Percentiles rank a stretch among this genome's conserved stretches.
phyloP scores from a whole-genome alignment of 2,113 vertebrate species.

The Arenaria interpres region DNA sequence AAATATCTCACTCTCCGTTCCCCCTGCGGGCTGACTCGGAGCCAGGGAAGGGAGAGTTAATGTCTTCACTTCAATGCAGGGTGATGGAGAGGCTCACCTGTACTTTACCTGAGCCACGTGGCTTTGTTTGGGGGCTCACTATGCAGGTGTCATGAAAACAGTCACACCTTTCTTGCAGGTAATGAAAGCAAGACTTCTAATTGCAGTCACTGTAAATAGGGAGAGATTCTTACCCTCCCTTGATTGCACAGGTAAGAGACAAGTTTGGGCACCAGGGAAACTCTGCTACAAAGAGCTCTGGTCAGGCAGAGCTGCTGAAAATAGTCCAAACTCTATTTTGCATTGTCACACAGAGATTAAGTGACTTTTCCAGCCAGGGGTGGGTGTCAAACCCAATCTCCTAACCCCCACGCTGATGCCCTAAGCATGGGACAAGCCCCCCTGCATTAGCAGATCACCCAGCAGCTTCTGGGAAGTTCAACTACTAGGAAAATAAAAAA shows the following conservation, averaged over 20 bases:
- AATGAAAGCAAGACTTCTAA: neutral
- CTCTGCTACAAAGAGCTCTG: neutral
- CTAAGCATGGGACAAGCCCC: neutral
- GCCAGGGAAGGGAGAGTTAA: neutral
- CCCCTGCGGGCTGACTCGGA: neutral
- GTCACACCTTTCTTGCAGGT: neutral
- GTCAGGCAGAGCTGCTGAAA: neutral
- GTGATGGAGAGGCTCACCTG: neutral
- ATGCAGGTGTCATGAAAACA: fast-evolving
- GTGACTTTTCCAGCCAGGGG: neutral
- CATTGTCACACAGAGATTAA: neutral
- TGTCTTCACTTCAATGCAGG: neutral
- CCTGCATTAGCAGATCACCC: neutral
- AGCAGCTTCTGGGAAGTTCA: neutral
- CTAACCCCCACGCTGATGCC: neutral
- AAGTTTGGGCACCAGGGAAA: neutral
- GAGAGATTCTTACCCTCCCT: neutral
- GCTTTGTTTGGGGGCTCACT: neutral
- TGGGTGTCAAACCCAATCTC: neutral
- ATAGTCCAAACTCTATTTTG: neutral
- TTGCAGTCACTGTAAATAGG: neutral
- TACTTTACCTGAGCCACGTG: neutral
- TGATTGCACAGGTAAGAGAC: neutral
- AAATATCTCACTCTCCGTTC: neutral
- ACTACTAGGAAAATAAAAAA: neutral